phyloP scores from a whole-genome alignment of 2,113 vertebrate genomes.

The Poeciliopsis turrubarensis region DNA sequence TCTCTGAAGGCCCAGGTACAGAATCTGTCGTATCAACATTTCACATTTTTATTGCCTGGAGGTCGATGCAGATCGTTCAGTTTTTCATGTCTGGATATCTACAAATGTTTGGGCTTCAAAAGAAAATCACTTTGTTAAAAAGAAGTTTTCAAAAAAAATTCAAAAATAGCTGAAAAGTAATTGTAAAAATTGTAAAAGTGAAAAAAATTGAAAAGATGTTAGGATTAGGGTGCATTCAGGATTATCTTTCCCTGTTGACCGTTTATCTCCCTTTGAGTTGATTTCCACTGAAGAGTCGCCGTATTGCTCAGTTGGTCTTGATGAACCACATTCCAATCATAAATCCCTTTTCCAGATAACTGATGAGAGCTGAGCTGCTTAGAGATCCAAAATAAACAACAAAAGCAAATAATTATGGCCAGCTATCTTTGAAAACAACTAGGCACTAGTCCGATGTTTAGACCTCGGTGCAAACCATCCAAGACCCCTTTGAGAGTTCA shows the following conservation, averaged over 20 bases:
- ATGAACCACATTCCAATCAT: constrained; percentile 41
- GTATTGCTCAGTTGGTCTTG: constrained; percentile 17
- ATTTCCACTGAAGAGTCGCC: not conserved
- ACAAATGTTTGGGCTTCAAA: not conserved
- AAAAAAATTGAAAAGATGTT: not conserved
- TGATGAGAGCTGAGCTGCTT: rapidly evolving
- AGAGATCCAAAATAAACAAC: not conserved
- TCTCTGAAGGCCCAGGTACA: too few relatives aligned
- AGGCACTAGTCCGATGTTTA: not conserved
- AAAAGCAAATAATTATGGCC: not conserved
- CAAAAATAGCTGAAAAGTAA: not conserved
- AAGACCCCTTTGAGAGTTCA: not conserved
- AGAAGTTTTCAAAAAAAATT: not conserved
- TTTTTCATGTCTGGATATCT: not conserved
- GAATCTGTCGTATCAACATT: too few relatives aligned
- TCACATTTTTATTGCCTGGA: too few relatives aligned
- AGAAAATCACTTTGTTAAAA: not conserved
- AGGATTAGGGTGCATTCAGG: not conserved
- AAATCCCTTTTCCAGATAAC: not conserved
- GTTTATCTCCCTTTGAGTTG: not conserved
- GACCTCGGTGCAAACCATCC: not conserved
- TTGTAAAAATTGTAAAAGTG: not conserved
- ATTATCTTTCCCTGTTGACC: not conserved
- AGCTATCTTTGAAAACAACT: not conserved
- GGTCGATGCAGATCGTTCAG: not conserved